Evolutionary conservation across 2,888 invertebrate genomes (phyloP), one percentile per base, ranked within the genome.

Genomic region (Brachylomia viminalis): DNA sequence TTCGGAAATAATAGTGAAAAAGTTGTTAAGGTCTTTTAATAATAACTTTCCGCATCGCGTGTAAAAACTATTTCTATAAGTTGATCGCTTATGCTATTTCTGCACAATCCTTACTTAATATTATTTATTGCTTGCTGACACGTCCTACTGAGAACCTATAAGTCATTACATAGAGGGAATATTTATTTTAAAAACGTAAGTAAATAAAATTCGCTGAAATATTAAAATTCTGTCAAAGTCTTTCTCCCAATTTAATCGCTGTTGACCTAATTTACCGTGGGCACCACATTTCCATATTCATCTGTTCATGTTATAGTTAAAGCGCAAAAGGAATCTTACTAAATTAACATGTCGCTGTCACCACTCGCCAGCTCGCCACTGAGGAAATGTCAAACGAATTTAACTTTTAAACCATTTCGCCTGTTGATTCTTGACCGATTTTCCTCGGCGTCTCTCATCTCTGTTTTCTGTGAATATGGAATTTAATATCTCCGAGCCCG

Each of bases 1-100:
- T 90, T 92, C 86, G 88, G 90, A 91, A 92, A 92, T 93, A 93
- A 92, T 91, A 92, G 90, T 87, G 80, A 88, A 91, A 92, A 92
- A 92, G 86, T 92, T 92, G 85, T 89, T 91, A 90, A 91, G 91
- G 85, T 88, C 90, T 91, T 91, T 92, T 91, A 92, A 92, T 93
- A 92, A 92, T 90, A 92, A 92, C 91, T 92, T 6, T 38, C 86
- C 87, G 82, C 84, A 89, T 91, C 84, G 91, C 91, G 91, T 92
- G 92, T 88, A 79, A 79, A 76, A 82, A 87, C 77, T 84, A 74
- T 86, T 80, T 77, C 74, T 81, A 75, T 74, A 66, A 76, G 65
- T 74, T 76, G 81, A 79, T 85, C 72, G 75, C 72, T 54, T 78
- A 73, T 68, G 75, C 68, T 67, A 75, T 72, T 79, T 77, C 70